These are phyloP conservation scores for Danionella cerebrum DNA, from an alignment of 2,113 vertebrate species.

Conservation along the genomic window DNA sequence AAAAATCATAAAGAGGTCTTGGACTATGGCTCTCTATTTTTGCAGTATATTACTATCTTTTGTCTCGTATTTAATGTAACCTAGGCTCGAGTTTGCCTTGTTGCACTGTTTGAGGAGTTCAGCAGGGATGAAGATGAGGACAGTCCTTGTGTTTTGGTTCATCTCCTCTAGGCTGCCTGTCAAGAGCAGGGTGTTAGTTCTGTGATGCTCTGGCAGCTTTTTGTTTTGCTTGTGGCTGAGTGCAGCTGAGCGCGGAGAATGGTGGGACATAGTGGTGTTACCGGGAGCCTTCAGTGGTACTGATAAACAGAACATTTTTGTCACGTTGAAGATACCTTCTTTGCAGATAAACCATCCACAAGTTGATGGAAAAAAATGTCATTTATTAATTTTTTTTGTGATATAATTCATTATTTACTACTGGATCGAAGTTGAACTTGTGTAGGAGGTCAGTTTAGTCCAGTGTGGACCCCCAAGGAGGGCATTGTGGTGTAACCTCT, in stretches of 20 bases:
- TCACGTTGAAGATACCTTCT: neutral
- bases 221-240: slow-evolving; percentile 32
- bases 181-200: slow-evolving; percentile 46
- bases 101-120: neutral
- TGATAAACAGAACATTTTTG: neutral
- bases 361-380: too few relatives aligned
- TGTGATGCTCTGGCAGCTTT: slow-evolving; percentile 43
- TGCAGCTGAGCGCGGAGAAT: slow-evolving; percentile 14
- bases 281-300: neutral
- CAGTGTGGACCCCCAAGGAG: neutral
- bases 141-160: slow-evolving; percentile 39
- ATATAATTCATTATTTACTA: too few relatives aligned
- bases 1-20: too few relatives aligned
- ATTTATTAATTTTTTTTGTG: too few relatives aligned
- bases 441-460: neutral
- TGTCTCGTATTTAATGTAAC: too few relatives aligned
- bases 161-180: slow-evolving; percentile 37
- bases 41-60: too few relatives aligned
- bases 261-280: neutral
- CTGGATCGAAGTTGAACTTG: neutral
- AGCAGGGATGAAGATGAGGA: slow-evolving; percentile 1
- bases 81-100: too few relatives aligned
- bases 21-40: neutral
- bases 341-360: too few relatives aligned
- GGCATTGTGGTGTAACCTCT: slow-evolving; percentile 18